These are phyloP conservation scores for Muscina levida DNA, from an alignment of 2,888 invertebrate species.

Conservation along the genomic window DNA sequence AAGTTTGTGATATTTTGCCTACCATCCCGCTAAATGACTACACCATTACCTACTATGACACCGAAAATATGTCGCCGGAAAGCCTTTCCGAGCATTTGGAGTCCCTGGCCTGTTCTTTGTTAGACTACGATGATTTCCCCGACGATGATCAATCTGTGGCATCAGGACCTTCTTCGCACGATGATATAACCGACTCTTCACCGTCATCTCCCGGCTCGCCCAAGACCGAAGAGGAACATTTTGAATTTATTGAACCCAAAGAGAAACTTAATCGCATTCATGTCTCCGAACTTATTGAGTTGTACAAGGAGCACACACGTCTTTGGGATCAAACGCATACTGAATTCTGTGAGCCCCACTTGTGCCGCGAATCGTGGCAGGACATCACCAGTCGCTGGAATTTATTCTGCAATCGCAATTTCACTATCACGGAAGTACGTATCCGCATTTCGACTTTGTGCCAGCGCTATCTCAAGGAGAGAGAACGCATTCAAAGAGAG, in stretches of 20 bases:
- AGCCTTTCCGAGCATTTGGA: background rate
- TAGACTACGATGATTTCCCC: background rate
- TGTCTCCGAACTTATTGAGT: conserved; percentile 70
- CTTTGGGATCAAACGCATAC: conserved; percentile 74
- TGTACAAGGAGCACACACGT: conserved; percentile 70
- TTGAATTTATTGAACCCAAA: conserved; percentile 50
- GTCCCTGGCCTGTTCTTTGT: conserved; percentile 1
- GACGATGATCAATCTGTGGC: conserved; percentile 11
- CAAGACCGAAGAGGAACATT: conserved; percentile 60
- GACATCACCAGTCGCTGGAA: conserved; percentile 71
- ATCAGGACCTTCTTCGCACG: background rate
- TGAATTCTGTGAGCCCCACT: conserved; percentile 71
- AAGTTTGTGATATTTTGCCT: conserved; percentile 19
- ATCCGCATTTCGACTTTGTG: conserved; percentile 73
- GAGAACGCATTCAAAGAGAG: conserved; percentile 71
- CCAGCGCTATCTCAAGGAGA: conserved; percentile 73
- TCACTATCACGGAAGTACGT: conserved; percentile 72
- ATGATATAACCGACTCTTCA: conserved; percentile 36
- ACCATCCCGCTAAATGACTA: conserved; percentile 12
- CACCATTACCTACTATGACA: background rate
- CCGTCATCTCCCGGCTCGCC: conserved; percentile 37
- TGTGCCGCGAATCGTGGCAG: conserved; percentile 72
- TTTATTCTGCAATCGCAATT: conserved; percentile 68
- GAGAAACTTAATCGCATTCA: conserved; percentile 70
- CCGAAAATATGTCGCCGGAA: conserved; percentile 2